Base-by-base conservation (phyloP, 2,888 invertebrate species). In the Uloborus plumipes region DNA sequence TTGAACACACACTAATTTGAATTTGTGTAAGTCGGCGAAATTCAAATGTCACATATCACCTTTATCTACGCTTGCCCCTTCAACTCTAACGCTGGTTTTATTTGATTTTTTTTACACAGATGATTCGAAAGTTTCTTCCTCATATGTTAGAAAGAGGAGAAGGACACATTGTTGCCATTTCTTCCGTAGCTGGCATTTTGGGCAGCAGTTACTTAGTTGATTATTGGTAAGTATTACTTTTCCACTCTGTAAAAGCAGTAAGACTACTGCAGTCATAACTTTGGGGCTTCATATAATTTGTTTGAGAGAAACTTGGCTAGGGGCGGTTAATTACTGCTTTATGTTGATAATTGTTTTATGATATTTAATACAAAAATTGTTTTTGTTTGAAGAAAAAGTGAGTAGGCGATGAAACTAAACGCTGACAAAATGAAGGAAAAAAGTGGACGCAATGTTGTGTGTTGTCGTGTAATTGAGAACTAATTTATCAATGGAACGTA, bases 101-200 rank as follows among this genome's bases (percentile, higher is more conserved):
- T 39, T 31, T 31, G n/a, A 7, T 64, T 51, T 18, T n/a, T 13
- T 77, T 65, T 71, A 1, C 53, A 15, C 51, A 85, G 85, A 85
- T 72, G 3, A 69, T 84, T 31, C 75, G 84, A 0, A 94, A 96
- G 16, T 98, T 98, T 90, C 91, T 98, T 84, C 97, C 97, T 26
- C 91, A 92, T 64, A 98, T 98, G 98, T 92, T 98, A 85, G 92
- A 94, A 87, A 91, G 92, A 65, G 93, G 95, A 87, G 93, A 93
- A 86, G 98, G 98, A 13, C 98, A 98, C 89, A 93, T 99, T 86
- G 96, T 98, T 13, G 96, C 95, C 73, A 94, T 98, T 81, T 96
- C 98, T 0, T 96, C 96, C 83, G 92, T 97, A 91, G 95, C 97
- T 0, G 96, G 96, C 51, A 92, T 95, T 89, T 92, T 94, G 71